Evolutionary conservation across 2,113 vertebrate genomes (phyloP).

Genomic region (Gopherus evgoodei): DNA sequence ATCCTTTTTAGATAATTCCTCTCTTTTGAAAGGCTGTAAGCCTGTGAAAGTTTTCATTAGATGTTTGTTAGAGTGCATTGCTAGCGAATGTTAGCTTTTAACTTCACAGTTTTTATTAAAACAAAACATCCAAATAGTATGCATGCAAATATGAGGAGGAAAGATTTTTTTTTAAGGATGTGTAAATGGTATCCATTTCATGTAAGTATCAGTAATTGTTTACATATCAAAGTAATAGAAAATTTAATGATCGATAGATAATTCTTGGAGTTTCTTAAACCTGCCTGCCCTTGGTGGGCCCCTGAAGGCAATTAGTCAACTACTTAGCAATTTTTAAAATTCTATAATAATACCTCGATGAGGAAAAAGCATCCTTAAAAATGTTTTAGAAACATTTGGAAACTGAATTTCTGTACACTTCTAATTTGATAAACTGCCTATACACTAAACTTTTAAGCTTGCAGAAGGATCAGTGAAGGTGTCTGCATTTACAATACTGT

Average conservation of each 20-base stretch:
- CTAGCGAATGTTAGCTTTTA: background rate
- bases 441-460: background rate
- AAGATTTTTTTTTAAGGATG: background rate
- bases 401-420: background rate
- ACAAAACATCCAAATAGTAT: background rate
- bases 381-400: background rate
- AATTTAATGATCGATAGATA: background rate
- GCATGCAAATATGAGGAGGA: background rate
- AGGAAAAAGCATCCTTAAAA: background rate
- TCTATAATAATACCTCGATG: background rate
- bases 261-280: background rate
- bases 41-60: background rate
- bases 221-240: background rate
- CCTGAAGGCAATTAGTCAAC: background rate
- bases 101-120: background rate
- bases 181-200: rapidly evolving
- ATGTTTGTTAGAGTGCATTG: background rate
- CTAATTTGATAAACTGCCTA: background rate
- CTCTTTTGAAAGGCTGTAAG: background rate
- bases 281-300: background rate
- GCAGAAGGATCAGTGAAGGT: background rate
- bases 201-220: background rate
- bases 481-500: background rate
- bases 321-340: background rate
- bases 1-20: background rate